Base-by-base conservation (phyloP, 2,113 vertebrate species). In the Rhagologus leucostigma region DNA sequence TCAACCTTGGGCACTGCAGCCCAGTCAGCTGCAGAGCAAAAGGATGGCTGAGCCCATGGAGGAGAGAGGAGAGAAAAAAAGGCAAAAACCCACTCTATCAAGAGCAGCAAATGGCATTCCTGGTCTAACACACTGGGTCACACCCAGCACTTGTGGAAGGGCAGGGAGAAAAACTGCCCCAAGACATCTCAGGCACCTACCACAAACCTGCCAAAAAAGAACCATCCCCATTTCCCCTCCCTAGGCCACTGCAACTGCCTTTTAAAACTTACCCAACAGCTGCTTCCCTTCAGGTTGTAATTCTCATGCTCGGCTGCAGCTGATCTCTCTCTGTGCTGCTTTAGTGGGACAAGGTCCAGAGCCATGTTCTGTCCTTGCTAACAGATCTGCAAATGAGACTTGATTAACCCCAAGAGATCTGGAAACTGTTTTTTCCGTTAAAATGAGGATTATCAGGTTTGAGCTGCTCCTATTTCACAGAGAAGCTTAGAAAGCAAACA, bases 211-310 rank as follows among this genome's bases (percentile, higher is more conserved):
- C 7, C 5, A 0, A 18, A 49, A 47, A 17, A 11, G 0, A 32
- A 4, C 1, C 19, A 2, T 3, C 15, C 5, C 7, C 37, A 32
- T 0, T 3, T 23, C 24, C 41, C 7, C 13, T n/a, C 41, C 15
- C 10, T 3, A 27, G 10, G 11, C 49, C 29, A 17, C 1, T 82
- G 53, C 65, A 91, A 23, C 53, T 57, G 53, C 46, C 55, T 81
- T 79, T 71, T 76, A 57, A 83, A 79, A 62, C 29, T 64, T 53
- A 11, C 0, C 50, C 79, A 83, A 6, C 70, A 94, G 75, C 85
- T 92, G 59, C 67, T 74, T 85, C 63, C 82, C 82, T 75, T 80
- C 50, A 46, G 88, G 85, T 47, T 83, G 67, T 53, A n/a, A 46
- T 75, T 64, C n/a, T 52, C 33, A 16, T 73, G 19, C 37, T 85